These are phyloP conservation scores for Ptychadena robeensis DNA, from an alignment of 2,797 vertebrate genomes.

Conservation along the genomic window DNA sequence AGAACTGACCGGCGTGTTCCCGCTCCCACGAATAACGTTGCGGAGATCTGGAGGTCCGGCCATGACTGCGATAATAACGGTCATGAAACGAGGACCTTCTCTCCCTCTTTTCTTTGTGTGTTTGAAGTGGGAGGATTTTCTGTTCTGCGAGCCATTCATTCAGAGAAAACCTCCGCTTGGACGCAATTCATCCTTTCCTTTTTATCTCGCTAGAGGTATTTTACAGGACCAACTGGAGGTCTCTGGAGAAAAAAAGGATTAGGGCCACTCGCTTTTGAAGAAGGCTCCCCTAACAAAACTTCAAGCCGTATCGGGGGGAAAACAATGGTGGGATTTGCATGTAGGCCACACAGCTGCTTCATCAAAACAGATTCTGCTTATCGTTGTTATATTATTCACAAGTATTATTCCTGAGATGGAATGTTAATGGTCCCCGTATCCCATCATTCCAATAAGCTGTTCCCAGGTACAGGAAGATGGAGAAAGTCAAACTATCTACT, in stretches of 20 bases:
- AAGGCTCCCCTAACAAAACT: constrained; percentile 27
- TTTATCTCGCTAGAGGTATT: constrained; percentile 32
- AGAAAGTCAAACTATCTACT: too few relatives aligned
- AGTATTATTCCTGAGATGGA: neutral
- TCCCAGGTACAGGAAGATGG: too few relatives aligned
- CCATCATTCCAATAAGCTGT: neutral
- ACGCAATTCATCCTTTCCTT: constrained; percentile 29
- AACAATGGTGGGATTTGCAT: constrained; percentile 18
- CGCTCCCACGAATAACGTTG: constrained; percentile 47
- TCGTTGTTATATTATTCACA: neutral
- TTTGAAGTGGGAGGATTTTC: constrained; percentile 41
- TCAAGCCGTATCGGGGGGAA: neutral
- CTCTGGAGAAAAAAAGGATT: constrained; percentile 1
- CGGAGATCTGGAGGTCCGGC: constrained; percentile 50
- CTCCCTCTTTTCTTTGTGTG: constrained; percentile 20
- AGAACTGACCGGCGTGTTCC: constrained; percentile 58
- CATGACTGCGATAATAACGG: constrained; percentile 47
- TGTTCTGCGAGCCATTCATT: constrained; percentile 32
- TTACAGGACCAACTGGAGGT: constrained; percentile 17
- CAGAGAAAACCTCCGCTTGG: constrained; percentile 4
- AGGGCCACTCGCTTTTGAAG: constrained; percentile 34
- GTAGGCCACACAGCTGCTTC: constrained; percentile 13
- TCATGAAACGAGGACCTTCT: constrained; percentile 9
- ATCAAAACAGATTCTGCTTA: neutral
- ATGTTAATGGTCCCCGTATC: neutral